Evolutionary conservation across 1,140 invertebrate species (phyloP), one percentile per base, ranked within the genome.

Genomic region (Drosophila sturtevanti): DNA sequence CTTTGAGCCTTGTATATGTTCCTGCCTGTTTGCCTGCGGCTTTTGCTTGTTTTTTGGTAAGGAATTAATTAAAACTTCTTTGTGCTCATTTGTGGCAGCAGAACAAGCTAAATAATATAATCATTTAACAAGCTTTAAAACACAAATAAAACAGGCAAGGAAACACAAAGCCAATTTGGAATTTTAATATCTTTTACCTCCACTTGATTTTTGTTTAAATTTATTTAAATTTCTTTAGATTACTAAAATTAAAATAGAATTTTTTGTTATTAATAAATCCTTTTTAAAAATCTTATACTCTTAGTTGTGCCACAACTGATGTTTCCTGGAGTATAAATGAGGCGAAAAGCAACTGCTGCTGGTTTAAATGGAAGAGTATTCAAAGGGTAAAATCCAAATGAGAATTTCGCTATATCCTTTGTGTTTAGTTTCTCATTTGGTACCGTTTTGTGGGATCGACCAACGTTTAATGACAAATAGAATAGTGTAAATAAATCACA

Each of bases 11-110:
- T 72, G 55, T 82, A 48, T 60, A 60, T 71, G 71, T 73, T 55
- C 68, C 44, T 58, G n/a, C n/a, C 68, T 85, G 81, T 85, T 87
- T 81, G 82, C 81, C 71, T 86, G 84, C 66, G 82, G 82, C 82
- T 77, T 86, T 68, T 69, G 41, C 84, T 79, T 87, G 84, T 81
- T 82, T 31, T 79, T 87, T 87, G 16, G 41, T 48, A 89, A 74
- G 76, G 84, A 84, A 89, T 89, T 87, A 82, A 87, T 87, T 87
- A 87, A 89, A 87, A 87, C 79, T 87, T 87, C 67, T 37, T 61
- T 71, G 65, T 21, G 41, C 41, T 48, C 41, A 48, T 48, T 48
- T 48, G 41, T 48, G 41, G 16, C 41, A 48, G 41, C 41, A 21
- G 41, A 21, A 21, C 41, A 48, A 48, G 9, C n/a, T 21, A 48